phyloP scores from a whole-genome alignment of 2,113 vertebrate species.

The Nansenia antarctica region DNA sequence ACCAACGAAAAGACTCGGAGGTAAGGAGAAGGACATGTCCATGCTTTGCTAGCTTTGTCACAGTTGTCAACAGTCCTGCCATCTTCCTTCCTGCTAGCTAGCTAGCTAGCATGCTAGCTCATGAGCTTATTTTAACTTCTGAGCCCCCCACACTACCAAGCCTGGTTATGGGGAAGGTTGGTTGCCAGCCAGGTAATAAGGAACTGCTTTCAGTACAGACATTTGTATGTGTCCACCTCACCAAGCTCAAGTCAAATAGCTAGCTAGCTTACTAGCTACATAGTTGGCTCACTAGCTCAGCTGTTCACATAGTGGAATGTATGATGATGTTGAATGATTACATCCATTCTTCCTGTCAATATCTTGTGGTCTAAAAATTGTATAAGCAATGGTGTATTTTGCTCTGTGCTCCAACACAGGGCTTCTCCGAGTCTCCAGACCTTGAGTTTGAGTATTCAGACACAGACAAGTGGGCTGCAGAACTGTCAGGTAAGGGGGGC shows the following conservation, averaged over 20 bases:
- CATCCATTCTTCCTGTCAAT: too few relatives aligned
- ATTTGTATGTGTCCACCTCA: too few relatives aligned
- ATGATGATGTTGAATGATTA: too few relatives aligned
- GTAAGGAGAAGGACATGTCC: slow-evolving; percentile 63
- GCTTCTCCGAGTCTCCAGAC: slow-evolving; percentile 90
- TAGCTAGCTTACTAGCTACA: background rate
- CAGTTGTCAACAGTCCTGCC: background rate
- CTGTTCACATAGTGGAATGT: too few relatives aligned
- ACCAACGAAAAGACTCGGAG: slow-evolving; percentile 93
- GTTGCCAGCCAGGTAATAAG: background rate
- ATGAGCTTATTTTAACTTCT: background rate
- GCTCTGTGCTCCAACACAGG: slow-evolving; percentile 69
- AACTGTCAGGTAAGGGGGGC: slow-evolving; percentile 85
- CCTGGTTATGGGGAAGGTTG: background rate
- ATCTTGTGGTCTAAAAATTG: background rate
- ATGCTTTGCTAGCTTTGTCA: background rate
- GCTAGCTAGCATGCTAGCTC: slow-evolving; percentile 3
- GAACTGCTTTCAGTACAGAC: background rate
- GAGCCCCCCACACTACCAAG: background rate
- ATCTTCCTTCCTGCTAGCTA: background rate
- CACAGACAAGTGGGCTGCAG: slow-evolving; percentile 91
- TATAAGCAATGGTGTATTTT: background rate
- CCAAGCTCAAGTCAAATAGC: background rate
- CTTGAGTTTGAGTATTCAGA: slow-evolving; percentile 97
- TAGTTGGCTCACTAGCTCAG: background rate